A percentile compares a stretch with the other conserved stretches of the same genome.
Conservation (phyloP, 2,113 vertebrate genomes). For the Otus sunia region DNA sequence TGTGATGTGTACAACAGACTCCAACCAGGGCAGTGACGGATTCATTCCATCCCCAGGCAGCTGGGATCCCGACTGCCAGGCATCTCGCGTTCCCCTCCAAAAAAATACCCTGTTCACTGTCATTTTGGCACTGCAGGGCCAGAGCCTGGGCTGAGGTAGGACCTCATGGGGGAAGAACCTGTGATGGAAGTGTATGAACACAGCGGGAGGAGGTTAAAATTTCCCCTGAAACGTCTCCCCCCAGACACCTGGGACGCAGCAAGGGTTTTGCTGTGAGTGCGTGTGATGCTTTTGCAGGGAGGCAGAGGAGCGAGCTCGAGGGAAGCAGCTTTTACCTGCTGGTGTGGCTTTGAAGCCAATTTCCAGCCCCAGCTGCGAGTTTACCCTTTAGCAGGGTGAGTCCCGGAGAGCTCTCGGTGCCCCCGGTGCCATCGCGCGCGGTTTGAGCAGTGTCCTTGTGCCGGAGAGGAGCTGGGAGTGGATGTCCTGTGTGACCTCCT, state of each 20-base stretch:
- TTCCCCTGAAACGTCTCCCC: neutral
- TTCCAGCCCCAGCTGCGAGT: neutral
- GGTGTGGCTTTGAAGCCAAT: neutral
- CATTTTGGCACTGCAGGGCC: neutral
- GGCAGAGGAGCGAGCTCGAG: neutral
- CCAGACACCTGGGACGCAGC: accelerated
- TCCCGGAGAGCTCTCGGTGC: neutral
- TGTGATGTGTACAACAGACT: too few species aligned
- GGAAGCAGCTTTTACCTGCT: neutral
- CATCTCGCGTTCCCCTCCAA: accelerated
- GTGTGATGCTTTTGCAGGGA: accelerated
- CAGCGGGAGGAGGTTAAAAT: too few species aligned
- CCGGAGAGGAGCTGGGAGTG: neutral
- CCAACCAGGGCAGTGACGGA: neutral
- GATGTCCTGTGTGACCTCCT: neutral
- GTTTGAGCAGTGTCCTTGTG: neutral
- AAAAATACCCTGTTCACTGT: too few species aligned
- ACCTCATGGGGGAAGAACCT: too few species aligned
- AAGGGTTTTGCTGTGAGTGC: neutral
- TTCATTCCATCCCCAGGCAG: neutral
- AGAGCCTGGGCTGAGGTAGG: neutral
- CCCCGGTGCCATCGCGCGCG: accelerated
- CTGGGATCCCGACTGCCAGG: neutral
- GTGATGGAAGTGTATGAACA: neutral
- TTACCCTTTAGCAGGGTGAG: neutral